Percentiles rank a stretch among this genome's conserved stretches.
These are phyloP conservation scores for Rhinichthys klamathensis DNA, from an alignment of 2,113 vertebrate genomes.

Conservation along the genomic window DNA sequence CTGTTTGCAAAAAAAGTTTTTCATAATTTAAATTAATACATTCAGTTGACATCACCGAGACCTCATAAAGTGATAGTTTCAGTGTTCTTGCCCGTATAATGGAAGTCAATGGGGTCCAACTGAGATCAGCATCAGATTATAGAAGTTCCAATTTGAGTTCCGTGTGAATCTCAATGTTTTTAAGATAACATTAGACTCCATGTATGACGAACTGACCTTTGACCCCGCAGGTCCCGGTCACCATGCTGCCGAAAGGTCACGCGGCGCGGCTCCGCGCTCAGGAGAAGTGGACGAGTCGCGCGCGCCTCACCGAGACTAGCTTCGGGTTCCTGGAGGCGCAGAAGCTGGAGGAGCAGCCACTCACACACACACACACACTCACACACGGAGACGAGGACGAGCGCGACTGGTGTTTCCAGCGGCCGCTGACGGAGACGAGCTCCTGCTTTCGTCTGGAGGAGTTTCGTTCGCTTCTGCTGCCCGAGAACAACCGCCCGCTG, in stretches of 20 bases:
- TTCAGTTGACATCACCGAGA: no score
- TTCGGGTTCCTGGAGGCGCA: conserved; percentile 80
- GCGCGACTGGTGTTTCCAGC: conserved; percentile 70
- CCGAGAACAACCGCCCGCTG: conserved; percentile 82
- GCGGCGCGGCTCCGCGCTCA: conserved; percentile 76
- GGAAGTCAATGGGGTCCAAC: no score
- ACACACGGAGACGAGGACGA: conserved; percentile 47
- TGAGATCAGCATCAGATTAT: no score
- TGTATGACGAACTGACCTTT: background rate
- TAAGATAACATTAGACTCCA: no score
- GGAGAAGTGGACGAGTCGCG: conserved; percentile 80
- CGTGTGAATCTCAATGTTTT: no score
- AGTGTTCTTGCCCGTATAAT: no score
- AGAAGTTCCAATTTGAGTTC: no score
- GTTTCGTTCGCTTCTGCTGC: conserved; percentile 80
- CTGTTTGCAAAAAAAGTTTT: no score
- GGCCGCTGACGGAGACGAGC: conserved; percentile 74
- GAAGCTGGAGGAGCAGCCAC: conserved; percentile 47
- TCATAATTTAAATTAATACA: no score
- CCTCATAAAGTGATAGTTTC: no score
- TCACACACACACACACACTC: background rate
- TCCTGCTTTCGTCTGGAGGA: conserved; percentile 74
- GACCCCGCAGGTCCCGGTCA: conserved; percentile 14
- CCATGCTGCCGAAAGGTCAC: conserved; percentile 65
- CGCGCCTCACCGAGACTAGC: conserved; percentile 80